phyloP scores from a whole-genome alignment of 2,888 invertebrate genomes.

The Lepidochrysops patricia region DNA sequence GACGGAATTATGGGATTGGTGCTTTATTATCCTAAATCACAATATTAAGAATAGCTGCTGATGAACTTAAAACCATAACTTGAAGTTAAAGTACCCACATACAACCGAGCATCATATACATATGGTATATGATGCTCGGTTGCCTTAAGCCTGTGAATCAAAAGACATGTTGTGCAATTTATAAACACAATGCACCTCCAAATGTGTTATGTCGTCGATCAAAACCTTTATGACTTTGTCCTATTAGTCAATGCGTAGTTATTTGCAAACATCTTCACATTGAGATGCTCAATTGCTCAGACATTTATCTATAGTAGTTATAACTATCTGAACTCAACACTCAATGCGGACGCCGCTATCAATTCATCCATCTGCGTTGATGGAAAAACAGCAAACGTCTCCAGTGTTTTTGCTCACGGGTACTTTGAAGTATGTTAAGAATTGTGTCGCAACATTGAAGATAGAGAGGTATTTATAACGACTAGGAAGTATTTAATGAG shows the following conservation, averaged over 20 bases:
- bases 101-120: too few species aligned
- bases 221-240: conserved; percentile 29
- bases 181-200: background rate
- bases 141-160: background rate
- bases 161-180: background rate
- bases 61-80: too few species aligned
- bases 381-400: background rate
- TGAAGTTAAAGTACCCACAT: too few species aligned
- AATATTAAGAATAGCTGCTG: too few species aligned
- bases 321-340: conserved; percentile 18
- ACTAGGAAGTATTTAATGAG: conserved; percentile 15
- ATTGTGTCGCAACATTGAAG: conserved; percentile 6
- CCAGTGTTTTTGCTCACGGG: background rate
- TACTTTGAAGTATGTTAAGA: background rate
- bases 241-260: conserved; percentile 35
- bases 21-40: too few species aligned
- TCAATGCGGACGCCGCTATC: background rate
- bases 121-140: background rate
- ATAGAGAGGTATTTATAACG: background rate
- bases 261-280: conserved; percentile 33
- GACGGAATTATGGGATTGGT: too few species aligned
- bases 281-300: conserved; percentile 27
- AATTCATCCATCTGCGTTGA: background rate
- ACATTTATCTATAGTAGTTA: conserved; percentile 20
- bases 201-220: background rate